Percentiles rank a stretch among this genome's conserved stretches.
Evolutionary conservation across 37 sponge, comb jelly and placozoan genomes (phyloP).

Genomic region (Geodia barretti): DNA sequence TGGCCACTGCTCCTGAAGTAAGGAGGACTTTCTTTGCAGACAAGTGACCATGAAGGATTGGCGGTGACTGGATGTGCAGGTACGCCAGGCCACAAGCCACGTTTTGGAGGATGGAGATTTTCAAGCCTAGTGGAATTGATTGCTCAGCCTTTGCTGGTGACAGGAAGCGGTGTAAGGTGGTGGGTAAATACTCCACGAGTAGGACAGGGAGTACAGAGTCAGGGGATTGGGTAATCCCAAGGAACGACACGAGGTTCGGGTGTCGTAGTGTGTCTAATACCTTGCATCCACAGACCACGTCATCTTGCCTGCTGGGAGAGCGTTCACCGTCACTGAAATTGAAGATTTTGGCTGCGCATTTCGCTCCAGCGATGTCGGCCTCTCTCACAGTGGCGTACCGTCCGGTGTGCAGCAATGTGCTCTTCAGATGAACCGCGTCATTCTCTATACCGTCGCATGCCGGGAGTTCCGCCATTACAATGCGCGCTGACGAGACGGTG

Average conservation of each 20-base stretch:
- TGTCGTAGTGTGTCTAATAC: constrained; percentile 20
- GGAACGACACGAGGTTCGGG: constrained; percentile 42
- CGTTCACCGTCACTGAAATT: no score
- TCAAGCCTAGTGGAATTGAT: constrained; percentile 14
- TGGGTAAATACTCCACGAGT: constrained; percentile 27
- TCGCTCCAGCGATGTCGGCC: no score
- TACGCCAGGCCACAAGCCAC: constrained; percentile 44
- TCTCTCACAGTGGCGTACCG: no score
- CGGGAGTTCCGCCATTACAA: no score
- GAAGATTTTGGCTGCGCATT: no score
- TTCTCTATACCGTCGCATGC: no score
- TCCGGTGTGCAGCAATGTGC: no score
- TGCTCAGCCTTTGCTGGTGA: no score
- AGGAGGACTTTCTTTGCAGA: constrained; percentile 42
- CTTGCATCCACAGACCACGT: no score
- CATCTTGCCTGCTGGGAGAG: no score
- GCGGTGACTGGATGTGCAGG: constrained; percentile 34
- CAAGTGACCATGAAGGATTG: constrained; percentile 17
- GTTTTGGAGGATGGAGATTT: constrained; percentile 33
- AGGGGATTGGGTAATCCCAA: constrained; percentile 2
- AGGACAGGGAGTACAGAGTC: constrained; percentile 16
- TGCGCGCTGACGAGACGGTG: no score
- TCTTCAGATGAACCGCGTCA: no score
- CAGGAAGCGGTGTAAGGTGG: constrained; percentile 14
- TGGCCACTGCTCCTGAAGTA: constrained; percentile 21